These are phyloP conservation scores for Bombus pyrosoma DNA, from an alignment of 1,140 invertebrate genomes.

Conservation along the genomic window DNA sequence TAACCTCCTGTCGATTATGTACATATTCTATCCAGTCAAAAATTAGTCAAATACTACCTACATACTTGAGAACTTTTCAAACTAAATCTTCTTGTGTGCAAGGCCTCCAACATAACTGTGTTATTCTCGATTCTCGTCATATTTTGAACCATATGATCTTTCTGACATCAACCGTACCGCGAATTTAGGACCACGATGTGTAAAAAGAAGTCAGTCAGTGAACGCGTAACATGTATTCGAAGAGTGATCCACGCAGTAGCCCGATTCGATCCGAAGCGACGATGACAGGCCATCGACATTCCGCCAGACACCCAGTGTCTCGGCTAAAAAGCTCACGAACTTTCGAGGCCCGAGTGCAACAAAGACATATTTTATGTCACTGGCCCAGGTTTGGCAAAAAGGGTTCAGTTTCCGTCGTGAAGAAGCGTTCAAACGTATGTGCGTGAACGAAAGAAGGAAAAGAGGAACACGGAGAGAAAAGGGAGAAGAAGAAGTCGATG, in stretches of 20 bases:
- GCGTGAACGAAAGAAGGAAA: constrained; percentile 24
- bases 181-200: background rate
- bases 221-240: constrained; percentile 37
- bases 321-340: constrained; percentile 71
- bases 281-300: constrained; percentile 77
- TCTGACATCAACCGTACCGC: background rate
- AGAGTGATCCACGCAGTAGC: constrained; percentile 33
- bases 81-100: too few relatives aligned
- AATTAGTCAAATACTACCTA: too few relatives aligned
- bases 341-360: constrained; percentile 66
- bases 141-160: too few relatives aligned
- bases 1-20: too few relatives aligned
- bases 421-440: constrained; percentile 44
- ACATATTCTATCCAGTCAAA: too few relatives aligned
- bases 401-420: constrained; percentile 49
- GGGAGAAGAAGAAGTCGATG: constrained; percentile 32
- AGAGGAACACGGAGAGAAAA: constrained; percentile 29
- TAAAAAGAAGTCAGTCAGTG: constrained; percentile 34
- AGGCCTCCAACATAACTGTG: too few relatives aligned
- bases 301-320: constrained; percentile 73
- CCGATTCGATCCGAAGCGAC: constrained; percentile 58
- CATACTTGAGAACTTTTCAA: too few relatives aligned
- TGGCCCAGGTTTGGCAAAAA: constrained; percentile 57
- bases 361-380: constrained; percentile 78
- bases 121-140: too few relatives aligned